A percentile compares a stretch with the other conserved stretches of the same genome.
These are phyloP conservation scores for Pagrus major DNA, from an alignment of 2,113 vertebrate genomes.

Conservation along the genomic window DNA sequence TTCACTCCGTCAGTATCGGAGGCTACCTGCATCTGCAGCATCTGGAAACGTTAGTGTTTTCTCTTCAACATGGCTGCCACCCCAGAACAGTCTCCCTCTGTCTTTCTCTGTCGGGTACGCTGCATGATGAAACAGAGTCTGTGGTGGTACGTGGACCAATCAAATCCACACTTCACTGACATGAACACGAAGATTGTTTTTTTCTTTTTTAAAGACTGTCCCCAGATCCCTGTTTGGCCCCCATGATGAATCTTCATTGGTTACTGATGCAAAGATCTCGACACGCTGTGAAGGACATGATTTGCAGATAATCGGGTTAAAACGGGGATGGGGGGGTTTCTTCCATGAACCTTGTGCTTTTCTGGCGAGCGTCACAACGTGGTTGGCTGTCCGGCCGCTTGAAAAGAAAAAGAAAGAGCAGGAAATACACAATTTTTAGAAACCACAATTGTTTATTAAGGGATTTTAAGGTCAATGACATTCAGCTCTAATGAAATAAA, in stretches of 20 bases:
- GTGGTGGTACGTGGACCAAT: slow-evolving; percentile 53
- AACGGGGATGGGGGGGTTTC: slow-evolving; percentile 69
- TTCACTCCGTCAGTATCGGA: slow-evolving; percentile 6
- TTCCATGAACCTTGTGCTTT: slow-evolving; percentile 68
- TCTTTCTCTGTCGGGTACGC: slow-evolving; percentile 13
- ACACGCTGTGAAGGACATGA: slow-evolving; percentile 64
- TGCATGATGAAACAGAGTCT: slow-evolving; percentile 50
- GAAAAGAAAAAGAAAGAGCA: slow-evolving; percentile 37
- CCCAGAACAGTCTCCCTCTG: slow-evolving; percentile 19
- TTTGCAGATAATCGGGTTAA: slow-evolving; percentile 69
- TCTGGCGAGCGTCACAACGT: slow-evolving; percentile 88
- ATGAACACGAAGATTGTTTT: slow-evolving; percentile 51
- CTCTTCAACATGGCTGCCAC: slow-evolving; percentile 68
- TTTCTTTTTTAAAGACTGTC: slow-evolving; percentile 20
- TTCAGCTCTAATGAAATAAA: slow-evolving; percentile 16
- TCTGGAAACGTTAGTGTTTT: slow-evolving; percentile 35
- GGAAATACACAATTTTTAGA: slow-evolving; percentile 18
- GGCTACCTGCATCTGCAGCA: slow-evolving; percentile 13
- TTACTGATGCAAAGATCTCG: slow-evolving; percentile 75
- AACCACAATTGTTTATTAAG: not conserved
- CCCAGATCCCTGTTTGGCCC: slow-evolving; percentile 42
- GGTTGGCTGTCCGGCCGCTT: slow-evolving; percentile 97
- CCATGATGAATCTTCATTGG: slow-evolving; percentile 60
- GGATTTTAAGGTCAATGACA: slow-evolving; percentile 17
- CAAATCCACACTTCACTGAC: slow-evolving; percentile 68